These are phyloP conservation scores for Pangasius macronema DNA, from an alignment of 2,797 vertebrate genomes.

Conservation along the genomic window DNA sequence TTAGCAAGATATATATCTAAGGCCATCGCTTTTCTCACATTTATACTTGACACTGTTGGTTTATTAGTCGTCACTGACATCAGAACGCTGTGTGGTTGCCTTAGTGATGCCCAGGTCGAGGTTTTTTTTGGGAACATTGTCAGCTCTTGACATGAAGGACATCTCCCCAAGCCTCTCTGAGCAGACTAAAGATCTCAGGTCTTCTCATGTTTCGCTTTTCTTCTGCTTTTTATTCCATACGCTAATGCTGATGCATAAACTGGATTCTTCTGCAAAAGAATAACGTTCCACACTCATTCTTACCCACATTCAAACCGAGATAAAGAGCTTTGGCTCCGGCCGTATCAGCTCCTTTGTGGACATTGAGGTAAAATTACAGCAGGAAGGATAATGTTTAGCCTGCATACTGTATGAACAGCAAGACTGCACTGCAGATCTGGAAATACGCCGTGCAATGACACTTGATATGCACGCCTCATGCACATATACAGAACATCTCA, in stretches of 20 bases:
- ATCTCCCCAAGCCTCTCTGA: neutral
- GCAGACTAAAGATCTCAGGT: neutral
- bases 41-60: neutral
- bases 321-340: slow-evolving; percentile 49
- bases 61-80: neutral
- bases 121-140: neutral
- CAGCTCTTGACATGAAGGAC: neutral
- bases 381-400: neutral
- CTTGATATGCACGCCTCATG: neutral
- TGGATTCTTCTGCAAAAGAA: neutral
- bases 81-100: neutral
- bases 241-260: neutral
- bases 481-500: neutral
- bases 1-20: neutral
- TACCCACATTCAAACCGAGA: neutral
- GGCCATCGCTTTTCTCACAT: neutral
- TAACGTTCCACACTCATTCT: neutral
- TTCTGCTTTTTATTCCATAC: neutral
- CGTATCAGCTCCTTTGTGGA: slow-evolving; percentile 75
- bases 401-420: neutral
- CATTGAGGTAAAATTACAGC: slow-evolving; percentile 72
- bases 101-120: neutral
- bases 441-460: slow-evolving; percentile 17
- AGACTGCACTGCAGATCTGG: slow-evolving; percentile 30
- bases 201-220: neutral